A percentile compares a stretch with the other conserved stretches of the same genome.
These are phyloP conservation scores for Ciconia nigra DNA, from an alignment of 2,797 vertebrate genomes.

Conservation along the genomic window DNA sequence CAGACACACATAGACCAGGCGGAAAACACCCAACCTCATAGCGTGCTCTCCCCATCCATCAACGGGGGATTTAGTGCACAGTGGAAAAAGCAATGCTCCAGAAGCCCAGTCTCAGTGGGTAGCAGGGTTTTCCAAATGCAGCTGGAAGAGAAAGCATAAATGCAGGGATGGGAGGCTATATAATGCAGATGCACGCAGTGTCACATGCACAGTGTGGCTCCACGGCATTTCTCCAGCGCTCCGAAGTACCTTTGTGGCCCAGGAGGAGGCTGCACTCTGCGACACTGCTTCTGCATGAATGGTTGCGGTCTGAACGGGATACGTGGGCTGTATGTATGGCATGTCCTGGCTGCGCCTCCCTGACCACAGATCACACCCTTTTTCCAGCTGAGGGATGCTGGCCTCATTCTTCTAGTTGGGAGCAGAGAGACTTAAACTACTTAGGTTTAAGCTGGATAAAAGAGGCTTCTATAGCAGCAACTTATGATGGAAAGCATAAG, in stretches of 20 bases:
- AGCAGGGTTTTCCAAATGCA: neutral
- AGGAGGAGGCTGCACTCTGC: neutral
- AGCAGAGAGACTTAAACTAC: neutral
- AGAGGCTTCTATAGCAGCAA: neutral
- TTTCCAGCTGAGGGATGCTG: neutral
- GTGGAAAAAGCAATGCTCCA: neutral
- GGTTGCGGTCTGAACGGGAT: neutral
- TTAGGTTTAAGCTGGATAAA: neutral
- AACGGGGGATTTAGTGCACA: fast-evolving
- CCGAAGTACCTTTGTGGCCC: neutral
- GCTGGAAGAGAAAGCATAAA: neutral
- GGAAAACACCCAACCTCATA: neutral
- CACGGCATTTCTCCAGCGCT: fast-evolving
- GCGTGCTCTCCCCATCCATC: neutral
- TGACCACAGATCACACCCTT: neutral
- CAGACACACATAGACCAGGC: neutral
- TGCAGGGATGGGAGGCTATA: neutral
- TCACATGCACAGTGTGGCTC: fast-evolving
- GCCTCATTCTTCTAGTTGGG: neutral
- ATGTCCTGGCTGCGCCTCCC: neutral
- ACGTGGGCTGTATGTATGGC: neutral
- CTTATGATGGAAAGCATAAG: neutral
- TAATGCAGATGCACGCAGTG: fast-evolving
- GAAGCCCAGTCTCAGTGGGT: fast-evolving
- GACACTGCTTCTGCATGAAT: neutral